A percentile compares a stretch with the other conserved stretches of the same genome.
Conservation (phyloP, 1,140 invertebrate species). For the Rhizoglyphus robini region DNA sequence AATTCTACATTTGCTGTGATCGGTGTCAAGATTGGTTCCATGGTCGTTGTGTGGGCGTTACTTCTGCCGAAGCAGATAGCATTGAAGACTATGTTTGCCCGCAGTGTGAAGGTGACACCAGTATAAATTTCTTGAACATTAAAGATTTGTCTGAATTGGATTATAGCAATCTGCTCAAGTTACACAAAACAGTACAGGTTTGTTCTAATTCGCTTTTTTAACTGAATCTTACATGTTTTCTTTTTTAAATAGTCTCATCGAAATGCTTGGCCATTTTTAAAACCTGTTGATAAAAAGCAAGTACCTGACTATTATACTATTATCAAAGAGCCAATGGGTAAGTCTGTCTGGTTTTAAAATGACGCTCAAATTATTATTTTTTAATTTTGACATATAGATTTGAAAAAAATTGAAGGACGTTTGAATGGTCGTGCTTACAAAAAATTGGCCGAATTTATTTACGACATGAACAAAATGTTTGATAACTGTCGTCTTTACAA, state of each 20-base stretch:
- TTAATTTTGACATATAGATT: constrained; percentile 48
- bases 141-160: constrained; percentile 67
- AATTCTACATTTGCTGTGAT: constrained; percentile 97
- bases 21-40: constrained; percentile 98
- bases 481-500: constrained; percentile 97
- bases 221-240: constrained; percentile 5
- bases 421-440: constrained; percentile 68
- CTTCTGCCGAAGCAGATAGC: constrained; percentile 81
- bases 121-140: constrained; percentile 75
- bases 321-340: constrained; percentile 97
- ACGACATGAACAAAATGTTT: constrained; percentile 94
- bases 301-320: constrained; percentile 94
- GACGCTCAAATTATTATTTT: constrained; percentile 13
- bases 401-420: constrained; percentile 78
- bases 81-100: constrained; percentile 95
- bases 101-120: constrained; percentile 74
- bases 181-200: constrained; percentile 82
- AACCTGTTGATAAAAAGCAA: constrained; percentile 85
- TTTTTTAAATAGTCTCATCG: constrained; percentile 50
- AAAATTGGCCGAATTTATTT: constrained; percentile 82
- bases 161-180: constrained; percentile 62
- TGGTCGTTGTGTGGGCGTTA: constrained; percentile 85
- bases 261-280: constrained; percentile 92
- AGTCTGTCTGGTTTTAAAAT: constrained; percentile 29
- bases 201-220: constrained; percentile 22